Percentiles rank a stretch among this genome's conserved stretches.
Evolutionary conservation across 2,888 invertebrate species (phyloP).

Genomic region (Andrena bucephala): DNA sequence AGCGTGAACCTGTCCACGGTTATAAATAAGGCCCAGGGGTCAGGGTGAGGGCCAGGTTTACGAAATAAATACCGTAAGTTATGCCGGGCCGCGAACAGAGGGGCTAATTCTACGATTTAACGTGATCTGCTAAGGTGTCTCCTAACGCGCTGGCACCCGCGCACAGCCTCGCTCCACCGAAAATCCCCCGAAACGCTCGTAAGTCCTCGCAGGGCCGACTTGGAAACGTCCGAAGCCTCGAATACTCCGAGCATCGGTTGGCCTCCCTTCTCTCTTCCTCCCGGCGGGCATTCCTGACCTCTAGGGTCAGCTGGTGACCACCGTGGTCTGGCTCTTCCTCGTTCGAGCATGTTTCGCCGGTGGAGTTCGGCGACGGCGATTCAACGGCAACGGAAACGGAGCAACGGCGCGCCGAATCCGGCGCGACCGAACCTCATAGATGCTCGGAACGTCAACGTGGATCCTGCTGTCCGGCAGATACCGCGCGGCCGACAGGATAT

Average conservation of each 20-base stretch:
- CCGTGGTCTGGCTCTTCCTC: slow-evolving; percentile 53
- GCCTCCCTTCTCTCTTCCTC: slow-evolving; percentile 45
- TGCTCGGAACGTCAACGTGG: slow-evolving; percentile 7
- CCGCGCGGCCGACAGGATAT: slow-evolving; percentile 76
- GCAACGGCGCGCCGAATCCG: background rate
- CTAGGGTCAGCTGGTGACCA: slow-evolving; percentile 59
- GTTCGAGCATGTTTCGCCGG: slow-evolving; percentile 47
- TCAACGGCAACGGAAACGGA: slow-evolving; percentile 19
- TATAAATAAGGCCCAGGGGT: slow-evolving; percentile 79
- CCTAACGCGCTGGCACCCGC: slow-evolving; percentile 51
- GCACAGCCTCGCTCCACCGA: slow-evolving; percentile 23
- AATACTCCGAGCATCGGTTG: slow-evolving; percentile 33
- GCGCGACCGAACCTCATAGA: slow-evolving; percentile 12
- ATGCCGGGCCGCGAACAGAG: slow-evolving; percentile 67
- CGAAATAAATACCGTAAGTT: slow-evolving; percentile 80
- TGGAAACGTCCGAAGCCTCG: slow-evolving; percentile 24
- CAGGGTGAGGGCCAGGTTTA: slow-evolving; percentile 76
- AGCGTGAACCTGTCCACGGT: slow-evolving; percentile 78
- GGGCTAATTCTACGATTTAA: slow-evolving; percentile 81
- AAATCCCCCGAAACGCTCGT: slow-evolving; percentile 60
- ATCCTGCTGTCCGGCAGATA: slow-evolving; percentile 37
- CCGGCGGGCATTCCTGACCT: slow-evolving; percentile 63
- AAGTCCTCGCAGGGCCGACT: slow-evolving; percentile 46
- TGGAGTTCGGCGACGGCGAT: slow-evolving; percentile 47
- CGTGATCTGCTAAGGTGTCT: slow-evolving; percentile 76